Conservation (phyloP, 2,797 vertebrate species). For the Melanotaenia nigrans region DNA sequence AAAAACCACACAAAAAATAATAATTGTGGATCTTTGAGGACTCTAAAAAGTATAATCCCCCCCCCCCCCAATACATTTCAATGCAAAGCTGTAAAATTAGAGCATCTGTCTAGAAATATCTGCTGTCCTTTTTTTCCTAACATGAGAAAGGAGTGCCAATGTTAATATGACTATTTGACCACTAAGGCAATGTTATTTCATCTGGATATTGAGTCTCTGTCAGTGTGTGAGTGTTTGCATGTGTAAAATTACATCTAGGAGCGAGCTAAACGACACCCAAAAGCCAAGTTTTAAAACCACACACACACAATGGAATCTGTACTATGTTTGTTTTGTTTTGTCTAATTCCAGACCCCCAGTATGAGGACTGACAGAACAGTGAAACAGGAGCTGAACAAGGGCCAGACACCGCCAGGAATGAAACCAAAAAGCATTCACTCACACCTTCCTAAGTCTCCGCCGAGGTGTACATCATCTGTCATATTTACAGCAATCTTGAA, state of each 20-base stretch:
- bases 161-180: constrained; percentile 63
- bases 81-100: constrained; percentile 62
- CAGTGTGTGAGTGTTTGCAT: constrained; percentile 40
- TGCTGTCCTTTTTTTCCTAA: constrained; percentile 62
- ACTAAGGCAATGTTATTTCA: constrained; percentile 72
- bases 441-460: constrained; percentile 48
- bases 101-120: constrained; percentile 65
- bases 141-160: constrained; percentile 53
- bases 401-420: constrained; percentile 57
- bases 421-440: constrained; percentile 55
- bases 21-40: constrained; percentile 63
- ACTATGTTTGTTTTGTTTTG: constrained; percentile 70
- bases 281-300: constrained; percentile 58
- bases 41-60: constrained; percentile 21
- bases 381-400: constrained; percentile 70
- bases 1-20: constrained; percentile 61
- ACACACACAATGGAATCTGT: constrained; percentile 74
- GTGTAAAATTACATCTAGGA: constrained; percentile 57
- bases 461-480: constrained; percentile 54
- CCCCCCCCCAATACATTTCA: constrained; percentile 39
- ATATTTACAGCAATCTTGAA: constrained; percentile 50
- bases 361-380: constrained; percentile 64
- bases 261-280: constrained; percentile 45
- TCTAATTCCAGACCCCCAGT: constrained; percentile 74
- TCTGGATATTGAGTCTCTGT: constrained; percentile 68